Evolutionary conservation across 92 coral and sea anemone genomes (phyloP), one percentile per base, ranked within the genome.

Genomic region (Umimayanthus chanpuru): DNA sequence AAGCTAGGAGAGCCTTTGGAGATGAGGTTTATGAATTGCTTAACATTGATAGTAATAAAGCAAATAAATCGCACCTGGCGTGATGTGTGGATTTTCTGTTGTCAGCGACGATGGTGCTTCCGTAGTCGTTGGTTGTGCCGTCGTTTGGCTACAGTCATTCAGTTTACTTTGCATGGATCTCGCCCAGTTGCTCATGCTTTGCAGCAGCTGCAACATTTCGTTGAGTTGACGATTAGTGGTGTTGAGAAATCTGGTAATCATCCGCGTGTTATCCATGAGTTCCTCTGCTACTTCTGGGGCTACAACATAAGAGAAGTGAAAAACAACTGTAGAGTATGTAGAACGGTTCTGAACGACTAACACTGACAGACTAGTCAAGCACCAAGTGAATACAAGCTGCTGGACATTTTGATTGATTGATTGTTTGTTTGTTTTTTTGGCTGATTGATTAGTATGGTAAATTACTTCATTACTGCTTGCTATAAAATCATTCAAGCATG

Each of bases 121-220:
- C 32, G 77, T 41, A 23, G 64, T 82, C 4, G 87, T 20, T 4
- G 87, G 16, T 32, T 47, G 11, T 43, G 65, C 14, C 15, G 68
- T 41, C 43, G 41, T 10, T 20, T 83, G 78, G 41, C 78, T 26
- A 21, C 87, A 70, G 66, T 70, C 21, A 36, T 43, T 50, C 20
- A 83, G 28, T 47, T 70, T 70, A 44, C 12, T 44, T 67, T 83
- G 78, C n/a, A 83, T 39, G 18, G 77, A 68, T 83, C 67, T 25
- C 9, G 67, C 77, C 87, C 76, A 83, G 41, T 83, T 38, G 47
- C 67, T 83, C 87, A 83, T 83, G 25, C 77, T 83, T 70, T 83
- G 87, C 47, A 83, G 44, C 66, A 83, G 25, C n/a, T 29, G 66
- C 77, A 83, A 5, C 78, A 83, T 83, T 16, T 83, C 76, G 15